These are phyloP conservation scores for Myotis yumanensis DNA, from an alignment of 2,113 vertebrate species.

Conservation along the genomic window DNA sequence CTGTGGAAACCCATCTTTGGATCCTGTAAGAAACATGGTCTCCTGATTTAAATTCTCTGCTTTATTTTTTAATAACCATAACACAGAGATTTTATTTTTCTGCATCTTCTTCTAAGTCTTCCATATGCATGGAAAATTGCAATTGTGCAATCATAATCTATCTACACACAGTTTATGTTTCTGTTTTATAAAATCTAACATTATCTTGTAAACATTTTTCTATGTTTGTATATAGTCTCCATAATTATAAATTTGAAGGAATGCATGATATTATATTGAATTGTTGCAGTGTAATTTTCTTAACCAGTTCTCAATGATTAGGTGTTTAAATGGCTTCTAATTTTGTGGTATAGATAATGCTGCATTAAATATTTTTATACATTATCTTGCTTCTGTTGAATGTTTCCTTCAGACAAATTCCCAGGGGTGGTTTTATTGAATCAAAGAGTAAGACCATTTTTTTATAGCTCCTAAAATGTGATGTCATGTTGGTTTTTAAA, in stretches of 20 bases:
- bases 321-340: conserved; percentile 67
- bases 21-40: not conserved
- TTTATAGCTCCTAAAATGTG: conserved; percentile 25
- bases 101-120: conserved; percentile 27
- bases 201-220: conserved; percentile 66
- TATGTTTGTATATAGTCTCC: conserved; percentile 57
- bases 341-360: conserved; percentile 56
- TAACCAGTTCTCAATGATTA: conserved; percentile 63
- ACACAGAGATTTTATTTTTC: conserved; percentile 34
- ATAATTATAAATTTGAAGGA: conserved; percentile 70
- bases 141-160: conserved; percentile 59
- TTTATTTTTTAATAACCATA: conserved; percentile 52
- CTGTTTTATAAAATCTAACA: conserved; percentile 69
- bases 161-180: conserved; percentile 62
- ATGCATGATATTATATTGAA: conserved; percentile 66
- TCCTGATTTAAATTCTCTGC: conserved; percentile 28
- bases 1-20: not conserved
- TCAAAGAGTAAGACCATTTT: conserved; percentile 21
- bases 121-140: conserved; percentile 49
- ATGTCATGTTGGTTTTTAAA: conserved; percentile 8
- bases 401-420: conserved; percentile 37
- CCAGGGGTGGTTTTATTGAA: conserved; percentile 15
- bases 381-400: conserved; percentile 39
- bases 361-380: conserved; percentile 34
- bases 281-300: conserved; percentile 61